phyloP scores from a whole-genome alignment of 2,888 invertebrate genomes.

The Tupiocoris notatus region DNA sequence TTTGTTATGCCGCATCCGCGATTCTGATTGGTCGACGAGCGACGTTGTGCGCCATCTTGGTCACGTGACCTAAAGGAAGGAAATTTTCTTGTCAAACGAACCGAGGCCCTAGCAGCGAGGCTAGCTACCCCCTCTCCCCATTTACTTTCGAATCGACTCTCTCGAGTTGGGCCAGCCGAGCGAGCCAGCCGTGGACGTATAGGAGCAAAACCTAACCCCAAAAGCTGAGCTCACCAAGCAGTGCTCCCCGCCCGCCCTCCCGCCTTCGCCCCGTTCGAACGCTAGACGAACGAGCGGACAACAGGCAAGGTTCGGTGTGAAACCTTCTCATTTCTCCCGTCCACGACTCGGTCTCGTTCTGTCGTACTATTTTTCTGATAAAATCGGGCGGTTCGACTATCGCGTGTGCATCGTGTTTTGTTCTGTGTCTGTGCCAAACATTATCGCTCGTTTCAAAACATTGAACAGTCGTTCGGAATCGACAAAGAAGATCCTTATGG shows the following conservation, averaged over 20 bases:
- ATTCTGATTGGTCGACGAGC: constrained; percentile 54
- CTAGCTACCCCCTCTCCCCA: constrained; percentile 54
- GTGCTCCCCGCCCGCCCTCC: background rate
- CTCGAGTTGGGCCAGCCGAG: background rate
- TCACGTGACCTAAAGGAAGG: constrained; percentile 64
- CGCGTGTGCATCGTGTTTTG: background rate
- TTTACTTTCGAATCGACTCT: constrained; percentile 51
- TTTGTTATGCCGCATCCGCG: constrained; percentile 52
- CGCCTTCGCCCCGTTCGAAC: background rate
- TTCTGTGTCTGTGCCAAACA: too few relatives aligned
- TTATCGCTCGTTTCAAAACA: too few relatives aligned
- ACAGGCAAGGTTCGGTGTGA: background rate
- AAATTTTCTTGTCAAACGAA: constrained; percentile 61
- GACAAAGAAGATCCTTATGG: constrained; percentile 1
- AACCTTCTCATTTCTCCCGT: constrained; percentile 41
- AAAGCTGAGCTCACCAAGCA: background rate
- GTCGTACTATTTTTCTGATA: background rate
- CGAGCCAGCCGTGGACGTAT: background rate
- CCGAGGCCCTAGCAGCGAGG: constrained; percentile 61
- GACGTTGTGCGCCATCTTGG: constrained; percentile 64
- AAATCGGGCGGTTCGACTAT: background rate
- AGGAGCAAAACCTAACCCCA: background rate
- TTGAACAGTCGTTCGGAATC: background rate
- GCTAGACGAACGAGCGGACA: background rate
- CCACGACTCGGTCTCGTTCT: too few relatives aligned